These are phyloP conservation scores for Drosophila yooni DNA, from an alignment of 2,888 invertebrate genomes.

Conservation along the genomic window DNA sequence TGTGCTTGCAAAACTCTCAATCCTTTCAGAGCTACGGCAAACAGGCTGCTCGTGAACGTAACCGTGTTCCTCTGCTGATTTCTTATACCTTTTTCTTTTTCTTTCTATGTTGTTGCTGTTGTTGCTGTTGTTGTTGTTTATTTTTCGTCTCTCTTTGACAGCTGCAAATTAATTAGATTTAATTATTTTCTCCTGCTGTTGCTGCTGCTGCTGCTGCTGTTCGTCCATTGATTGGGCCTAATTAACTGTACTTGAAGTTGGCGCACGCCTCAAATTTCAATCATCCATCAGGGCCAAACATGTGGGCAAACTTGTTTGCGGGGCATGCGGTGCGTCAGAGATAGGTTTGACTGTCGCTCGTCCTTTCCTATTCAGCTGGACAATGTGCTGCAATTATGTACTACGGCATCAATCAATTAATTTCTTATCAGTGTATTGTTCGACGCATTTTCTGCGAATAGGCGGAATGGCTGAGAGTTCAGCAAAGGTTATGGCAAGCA, in stretches of 20 bases:
- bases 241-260: constrained; percentile 78
- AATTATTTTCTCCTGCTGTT: constrained; percentile 61
- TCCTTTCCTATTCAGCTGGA: constrained; percentile 33
- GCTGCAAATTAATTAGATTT: constrained; percentile 79
- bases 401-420: constrained; percentile 69
- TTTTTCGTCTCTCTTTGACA: constrained; percentile 59
- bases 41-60: neutral
- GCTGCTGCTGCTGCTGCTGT: constrained; percentile 18
- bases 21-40: constrained; percentile 39
- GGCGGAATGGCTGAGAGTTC: neutral
- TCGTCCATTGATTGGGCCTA: constrained; percentile 73
- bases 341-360: neutral
- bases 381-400: constrained; percentile 72
- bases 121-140: neutral
- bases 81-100: neutral
- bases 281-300: constrained; percentile 66
- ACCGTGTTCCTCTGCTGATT: constrained; percentile 3
- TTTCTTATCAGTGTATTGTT: constrained; percentile 48
- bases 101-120: neutral
- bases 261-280: constrained; percentile 73
- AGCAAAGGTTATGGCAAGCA: neutral
- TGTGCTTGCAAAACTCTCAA: constrained; percentile 35
- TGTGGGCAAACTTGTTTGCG: constrained; percentile 3
- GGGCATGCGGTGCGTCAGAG: neutral
- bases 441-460: neutral